Evolutionary conservation across 1,140 invertebrate genomes (phyloP).

Genomic region (Ridgeia piscesae): DNA sequence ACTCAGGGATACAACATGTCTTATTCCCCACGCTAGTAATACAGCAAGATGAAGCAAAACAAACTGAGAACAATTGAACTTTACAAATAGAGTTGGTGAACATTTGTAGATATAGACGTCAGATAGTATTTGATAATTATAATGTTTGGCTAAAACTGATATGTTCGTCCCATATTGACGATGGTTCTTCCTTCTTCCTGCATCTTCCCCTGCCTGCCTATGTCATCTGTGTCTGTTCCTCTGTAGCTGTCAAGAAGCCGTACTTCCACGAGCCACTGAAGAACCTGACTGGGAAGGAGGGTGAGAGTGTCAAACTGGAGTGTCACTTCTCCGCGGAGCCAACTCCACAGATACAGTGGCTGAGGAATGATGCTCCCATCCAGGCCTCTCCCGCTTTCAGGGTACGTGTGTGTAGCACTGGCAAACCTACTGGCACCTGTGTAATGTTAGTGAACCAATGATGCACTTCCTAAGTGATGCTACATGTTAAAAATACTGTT

Average conservation of each 20-base stretch:
- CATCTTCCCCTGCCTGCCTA: not conserved
- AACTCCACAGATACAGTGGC: constrained; percentile 78
- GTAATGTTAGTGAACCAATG: too few species aligned
- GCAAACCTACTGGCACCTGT: not conserved
- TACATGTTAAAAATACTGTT: too few species aligned
- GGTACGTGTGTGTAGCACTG: not conserved
- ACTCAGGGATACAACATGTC: too few species aligned
- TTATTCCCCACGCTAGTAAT: too few species aligned
- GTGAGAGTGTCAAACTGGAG: constrained; percentile 47
- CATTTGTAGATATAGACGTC: too few species aligned
- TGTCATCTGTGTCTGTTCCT: not conserved
- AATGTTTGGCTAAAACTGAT: too few species aligned
- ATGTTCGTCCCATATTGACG: too few species aligned
- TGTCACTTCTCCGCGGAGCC: constrained; percentile 53
- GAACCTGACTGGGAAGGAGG: constrained; percentile 49
- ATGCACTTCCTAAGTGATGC: too few species aligned
- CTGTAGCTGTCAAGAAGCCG: constrained; percentile 48
- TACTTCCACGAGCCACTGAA: constrained; percentile 48
- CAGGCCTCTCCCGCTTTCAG: constrained; percentile 43
- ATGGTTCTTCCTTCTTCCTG: not conserved
- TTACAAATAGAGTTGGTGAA: too few species aligned
- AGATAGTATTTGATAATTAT: too few species aligned
- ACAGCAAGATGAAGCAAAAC: too few species aligned
- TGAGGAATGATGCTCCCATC: constrained; percentile 55
- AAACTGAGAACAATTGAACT: too few species aligned